phyloP scores from a whole-genome alignment of 1,140 invertebrate species.

The Neotoxoptera formosana region DNA sequence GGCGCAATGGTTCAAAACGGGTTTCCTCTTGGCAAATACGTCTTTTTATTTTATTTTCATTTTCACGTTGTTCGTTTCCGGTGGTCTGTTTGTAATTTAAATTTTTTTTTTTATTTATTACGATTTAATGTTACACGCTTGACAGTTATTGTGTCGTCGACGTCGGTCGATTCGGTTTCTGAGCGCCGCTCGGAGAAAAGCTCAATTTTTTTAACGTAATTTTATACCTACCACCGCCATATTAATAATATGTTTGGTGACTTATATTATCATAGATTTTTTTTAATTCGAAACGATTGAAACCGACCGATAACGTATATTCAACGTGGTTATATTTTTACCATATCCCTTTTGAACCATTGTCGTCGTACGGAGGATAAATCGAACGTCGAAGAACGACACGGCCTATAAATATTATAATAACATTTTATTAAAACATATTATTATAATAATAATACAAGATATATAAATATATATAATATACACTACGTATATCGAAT shows the following conservation, averaged over 20 bases:
- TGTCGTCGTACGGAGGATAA: not conserved
- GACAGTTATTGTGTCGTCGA: not conserved
- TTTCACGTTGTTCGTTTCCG: not conserved
- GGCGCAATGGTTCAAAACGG: slow-evolving; percentile 33
- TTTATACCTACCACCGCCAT: slow-evolving; percentile 8
- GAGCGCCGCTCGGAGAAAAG: not conserved
- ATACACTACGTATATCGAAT: slow-evolving; percentile 21
- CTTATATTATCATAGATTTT: not conserved
- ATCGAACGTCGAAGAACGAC: slow-evolving; percentile 10
- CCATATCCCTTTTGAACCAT: not conserved
- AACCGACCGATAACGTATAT: not conserved
- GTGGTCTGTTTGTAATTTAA: not conserved
- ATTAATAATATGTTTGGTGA: not conserved
- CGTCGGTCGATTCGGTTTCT: not conserved
- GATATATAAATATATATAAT: not conserved
- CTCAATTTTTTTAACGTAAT: slow-evolving; percentile 40
- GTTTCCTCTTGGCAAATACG: not conserved
- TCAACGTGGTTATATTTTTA: not conserved
- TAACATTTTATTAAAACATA: not conserved
- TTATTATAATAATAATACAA: not conserved
- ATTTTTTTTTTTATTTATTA: not conserved
- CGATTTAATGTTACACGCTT: not conserved
- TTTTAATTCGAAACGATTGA: not conserved
- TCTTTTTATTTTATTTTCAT: not conserved
- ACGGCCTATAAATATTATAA: not conserved